Evolutionary conservation across 2,888 invertebrate genomes (phyloP).

Genomic region (Pheosia gnoma): DNA sequence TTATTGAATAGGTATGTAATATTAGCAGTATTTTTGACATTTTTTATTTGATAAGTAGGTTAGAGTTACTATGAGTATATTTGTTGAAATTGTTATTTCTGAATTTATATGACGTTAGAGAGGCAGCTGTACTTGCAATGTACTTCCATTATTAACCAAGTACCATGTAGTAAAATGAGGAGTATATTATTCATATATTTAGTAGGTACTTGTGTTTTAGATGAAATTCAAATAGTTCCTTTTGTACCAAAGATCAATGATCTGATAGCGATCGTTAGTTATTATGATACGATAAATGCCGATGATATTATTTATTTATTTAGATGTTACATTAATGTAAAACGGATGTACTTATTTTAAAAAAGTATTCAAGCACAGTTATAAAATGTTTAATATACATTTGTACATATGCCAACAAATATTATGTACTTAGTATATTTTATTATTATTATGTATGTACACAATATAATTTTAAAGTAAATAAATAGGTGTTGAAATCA

Average conservation of each 20-base stretch:
- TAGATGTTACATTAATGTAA: not conserved
- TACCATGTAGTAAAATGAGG: no score
- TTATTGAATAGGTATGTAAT: no score
- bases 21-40: no score
- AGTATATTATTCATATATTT: not conserved
- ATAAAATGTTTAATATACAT: slow-evolving; percentile 74
- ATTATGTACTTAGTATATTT: slow-evolving; percentile 69
- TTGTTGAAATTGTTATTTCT: not conserved
- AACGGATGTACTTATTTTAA: not conserved
- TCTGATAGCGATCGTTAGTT: not conserved
- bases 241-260: slow-evolving; percentile 38
- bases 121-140: no score
- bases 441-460: slow-evolving; percentile 72
- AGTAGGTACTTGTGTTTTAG: not conserved
- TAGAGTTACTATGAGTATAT: no score
- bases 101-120: no score
- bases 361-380: slow-evolving; percentile 30
- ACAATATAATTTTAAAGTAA: slow-evolving; percentile 59
- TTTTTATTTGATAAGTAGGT: no score
- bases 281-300: not conserved
- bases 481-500: slow-evolving; percentile 77
- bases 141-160: no score
- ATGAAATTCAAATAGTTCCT: slow-evolving; percentile 17
- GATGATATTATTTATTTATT: not conserved
- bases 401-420: slow-evolving; percentile 75